Evolutionary conservation across 2,888 invertebrate species (phyloP).

Genomic region (Melitaea athalia): DNA sequence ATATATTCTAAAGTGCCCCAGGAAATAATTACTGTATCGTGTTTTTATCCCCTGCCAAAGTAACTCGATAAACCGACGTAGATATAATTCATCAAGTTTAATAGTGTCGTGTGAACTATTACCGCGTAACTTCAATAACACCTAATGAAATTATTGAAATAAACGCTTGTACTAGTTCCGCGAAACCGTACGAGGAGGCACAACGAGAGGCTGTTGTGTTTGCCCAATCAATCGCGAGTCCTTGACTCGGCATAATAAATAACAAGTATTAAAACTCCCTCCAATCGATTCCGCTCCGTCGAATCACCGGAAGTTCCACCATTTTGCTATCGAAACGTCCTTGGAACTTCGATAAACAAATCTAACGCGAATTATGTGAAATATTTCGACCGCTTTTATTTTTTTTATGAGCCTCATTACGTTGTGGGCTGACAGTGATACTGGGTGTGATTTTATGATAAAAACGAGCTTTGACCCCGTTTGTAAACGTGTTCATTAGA

Average conservation of each 20-base stretch:
- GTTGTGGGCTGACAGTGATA: neutral
- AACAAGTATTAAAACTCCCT: slow-evolving; percentile 19
- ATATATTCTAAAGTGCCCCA: no score
- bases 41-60: no score
- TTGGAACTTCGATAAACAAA: slow-evolving; percentile 15
- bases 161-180: neutral
- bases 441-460: neutral
- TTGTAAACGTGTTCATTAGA: neutral
- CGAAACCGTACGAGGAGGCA: slow-evolving; percentile 17
- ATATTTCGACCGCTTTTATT: neutral
- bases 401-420: neutral
- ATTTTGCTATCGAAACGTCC: slow-evolving; percentile 11
- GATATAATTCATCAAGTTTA: no score
- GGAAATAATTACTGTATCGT: no score
- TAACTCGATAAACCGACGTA: no score
- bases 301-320: slow-evolving; percentile 15
- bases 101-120: neutral
- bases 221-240: slow-evolving; percentile 26
- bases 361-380: neutral
- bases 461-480: neutral
- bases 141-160: neutral
- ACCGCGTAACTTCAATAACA: neutral
- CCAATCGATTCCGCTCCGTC: slow-evolving; percentile 12
- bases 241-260: slow-evolving; percentile 21
- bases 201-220: slow-evolving; percentile 20